Conservation (phyloP, 2,888 invertebrate species). For the Itoplectis maculator region DNA sequence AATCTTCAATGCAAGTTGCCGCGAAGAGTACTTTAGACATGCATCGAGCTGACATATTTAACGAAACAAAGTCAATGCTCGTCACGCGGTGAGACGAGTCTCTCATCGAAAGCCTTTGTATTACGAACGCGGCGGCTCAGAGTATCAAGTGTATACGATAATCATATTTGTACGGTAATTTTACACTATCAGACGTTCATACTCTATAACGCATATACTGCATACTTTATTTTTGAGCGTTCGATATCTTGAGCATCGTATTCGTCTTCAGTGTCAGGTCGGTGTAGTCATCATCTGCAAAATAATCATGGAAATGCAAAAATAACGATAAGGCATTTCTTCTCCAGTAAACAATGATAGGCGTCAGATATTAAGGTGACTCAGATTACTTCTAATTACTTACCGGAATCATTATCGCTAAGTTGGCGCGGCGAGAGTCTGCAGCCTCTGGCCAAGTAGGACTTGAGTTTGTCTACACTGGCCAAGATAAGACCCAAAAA, state of each 20-base stretch:
- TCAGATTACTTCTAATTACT: neutral
- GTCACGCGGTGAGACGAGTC: neutral
- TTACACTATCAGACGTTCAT: neutral
- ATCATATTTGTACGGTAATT: constrained; percentile 10
- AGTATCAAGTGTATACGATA: constrained; percentile 1
- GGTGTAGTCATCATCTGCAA: constrained; percentile 72
- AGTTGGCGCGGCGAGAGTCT: constrained; percentile 90
- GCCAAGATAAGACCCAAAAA: constrained; percentile 98
- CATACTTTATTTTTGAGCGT: constrained; percentile 15
- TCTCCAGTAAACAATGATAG: neutral
- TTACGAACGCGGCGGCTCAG: constrained; percentile 1
- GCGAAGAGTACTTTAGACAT: too few species aligned
- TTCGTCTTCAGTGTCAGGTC: constrained; percentile 47
- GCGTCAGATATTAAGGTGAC: neutral
- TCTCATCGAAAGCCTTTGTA: constrained; percentile 9
- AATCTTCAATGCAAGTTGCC: neutral
- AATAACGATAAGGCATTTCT: constrained; percentile 53
- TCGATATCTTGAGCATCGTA: constrained; percentile 37
- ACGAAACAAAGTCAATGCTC: neutral
- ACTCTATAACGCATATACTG: constrained; percentile 29
- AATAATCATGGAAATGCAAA: constrained; percentile 1
- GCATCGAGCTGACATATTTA: neutral
- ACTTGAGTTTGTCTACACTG: constrained; percentile 92
- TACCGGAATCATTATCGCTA: constrained; percentile 91
- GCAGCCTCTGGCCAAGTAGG: constrained; percentile 90